A percentile compares a stretch with the other conserved stretches of the same genome.
Evolutionary conservation across 2,113 vertebrate species (phyloP).

Genomic region (Colinus virginianus): DNA sequence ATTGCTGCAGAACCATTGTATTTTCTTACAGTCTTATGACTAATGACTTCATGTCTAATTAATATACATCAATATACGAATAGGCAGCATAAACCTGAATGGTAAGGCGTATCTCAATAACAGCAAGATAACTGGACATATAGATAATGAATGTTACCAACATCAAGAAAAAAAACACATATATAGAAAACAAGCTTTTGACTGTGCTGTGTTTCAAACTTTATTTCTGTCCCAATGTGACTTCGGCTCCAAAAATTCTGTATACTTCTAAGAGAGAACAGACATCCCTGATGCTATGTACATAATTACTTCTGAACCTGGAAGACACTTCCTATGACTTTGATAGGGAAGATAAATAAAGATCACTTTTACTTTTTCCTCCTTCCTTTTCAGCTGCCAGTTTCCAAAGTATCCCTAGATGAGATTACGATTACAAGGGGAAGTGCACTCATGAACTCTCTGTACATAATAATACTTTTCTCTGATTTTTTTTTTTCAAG

Average conservation of each 20-base stretch:
- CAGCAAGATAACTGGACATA: neutral
- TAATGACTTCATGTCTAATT: neutral
- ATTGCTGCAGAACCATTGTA: neutral
- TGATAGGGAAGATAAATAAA: neutral
- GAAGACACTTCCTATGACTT: neutral
- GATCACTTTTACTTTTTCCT: neutral
- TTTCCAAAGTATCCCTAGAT: neutral
- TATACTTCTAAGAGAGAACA: neutral
- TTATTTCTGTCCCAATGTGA: neutral
- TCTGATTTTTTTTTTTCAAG: conserved; percentile 13
- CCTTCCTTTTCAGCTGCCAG: neutral
- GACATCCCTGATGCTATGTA: neutral
- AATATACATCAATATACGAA: neutral
- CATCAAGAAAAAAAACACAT: neutral
- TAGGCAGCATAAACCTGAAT: neutral
- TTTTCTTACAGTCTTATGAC: neutral
- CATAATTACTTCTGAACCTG: neutral
- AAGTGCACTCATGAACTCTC: neutral
- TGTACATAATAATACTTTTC: neutral
- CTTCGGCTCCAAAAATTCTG: neutral
- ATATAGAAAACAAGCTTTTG: neutral
- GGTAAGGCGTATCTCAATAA: neutral
- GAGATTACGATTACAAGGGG: neutral
- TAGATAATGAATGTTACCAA: neutral
- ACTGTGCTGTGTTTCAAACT: neutral